Conservation (phyloP, 2,797 vertebrate genomes). For the Squalus acanthias region DNA sequence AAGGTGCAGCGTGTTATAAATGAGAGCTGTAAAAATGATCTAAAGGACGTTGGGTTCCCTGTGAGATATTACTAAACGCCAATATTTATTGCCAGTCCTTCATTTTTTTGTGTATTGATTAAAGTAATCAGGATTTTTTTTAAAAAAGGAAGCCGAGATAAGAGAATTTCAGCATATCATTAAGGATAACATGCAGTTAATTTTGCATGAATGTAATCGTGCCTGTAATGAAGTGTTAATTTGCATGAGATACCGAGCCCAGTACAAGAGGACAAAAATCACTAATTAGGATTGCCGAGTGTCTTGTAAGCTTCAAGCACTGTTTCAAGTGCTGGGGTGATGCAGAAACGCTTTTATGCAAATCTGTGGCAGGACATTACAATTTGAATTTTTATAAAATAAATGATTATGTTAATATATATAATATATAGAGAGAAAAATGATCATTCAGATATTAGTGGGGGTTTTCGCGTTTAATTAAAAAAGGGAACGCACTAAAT, state of each 20-base stretch:
- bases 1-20: background rate
- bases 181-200: slow-evolving; percentile 84
- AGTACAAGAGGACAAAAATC: slow-evolving; percentile 88
- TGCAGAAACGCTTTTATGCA: slow-evolving; percentile 56
- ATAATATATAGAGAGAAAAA: slow-evolving; percentile 37
- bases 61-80: slow-evolving; percentile 54
- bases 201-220: slow-evolving; percentile 71
- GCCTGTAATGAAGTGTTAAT: slow-evolving; percentile 79
- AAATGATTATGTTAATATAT: slow-evolving; percentile 46
- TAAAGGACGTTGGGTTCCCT: background rate
- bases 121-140: slow-evolving; percentile 70
- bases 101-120: slow-evolving; percentile 73
- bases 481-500: background rate
- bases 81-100: slow-evolving; percentile 75
- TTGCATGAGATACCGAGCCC: slow-evolving; percentile 82
- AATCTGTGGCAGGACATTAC: slow-evolving; percentile 53
- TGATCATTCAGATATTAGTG: background rate
- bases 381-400: slow-evolving; percentile 42
- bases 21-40: background rate
- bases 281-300: slow-evolving; percentile 83
- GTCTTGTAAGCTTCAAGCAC: slow-evolving; percentile 71
- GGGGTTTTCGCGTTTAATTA: background rate
- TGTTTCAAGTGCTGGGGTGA: slow-evolving; percentile 64
- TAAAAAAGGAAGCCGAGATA: slow-evolving; percentile 68
- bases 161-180: slow-evolving; percentile 75